These are phyloP conservation scores for Andrena praecox DNA, from an alignment of 2,888 invertebrate species.

Conservation along the genomic window DNA sequence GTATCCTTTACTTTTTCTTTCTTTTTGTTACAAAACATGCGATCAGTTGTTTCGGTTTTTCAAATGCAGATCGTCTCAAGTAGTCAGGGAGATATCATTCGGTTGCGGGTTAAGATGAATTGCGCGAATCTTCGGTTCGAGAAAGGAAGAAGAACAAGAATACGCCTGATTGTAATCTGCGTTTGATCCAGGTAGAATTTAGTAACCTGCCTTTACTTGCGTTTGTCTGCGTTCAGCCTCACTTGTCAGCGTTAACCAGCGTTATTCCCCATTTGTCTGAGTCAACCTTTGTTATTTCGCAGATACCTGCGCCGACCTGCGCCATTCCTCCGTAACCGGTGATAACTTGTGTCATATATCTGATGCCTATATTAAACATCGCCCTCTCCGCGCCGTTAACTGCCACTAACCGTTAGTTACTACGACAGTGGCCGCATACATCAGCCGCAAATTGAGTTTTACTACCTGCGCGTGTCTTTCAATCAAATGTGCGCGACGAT, in stretches of 20 bases:
- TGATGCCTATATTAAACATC: too few species aligned
- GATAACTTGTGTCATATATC: too few species aligned
- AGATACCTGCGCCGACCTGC: too few species aligned
- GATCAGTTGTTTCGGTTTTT: neutral
- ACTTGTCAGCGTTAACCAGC: neutral
- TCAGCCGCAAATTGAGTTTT: neutral
- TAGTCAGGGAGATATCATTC: neutral
- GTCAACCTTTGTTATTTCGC: too few species aligned
- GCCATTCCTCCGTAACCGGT: too few species aligned
- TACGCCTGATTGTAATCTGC: neutral
- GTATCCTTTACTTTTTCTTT: slow-evolving; percentile 23
- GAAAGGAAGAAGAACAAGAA: neutral
- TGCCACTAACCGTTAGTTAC: neutral
- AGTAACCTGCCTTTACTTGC: neutral
- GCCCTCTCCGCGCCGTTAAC: too few species aligned
- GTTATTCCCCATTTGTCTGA: neutral
- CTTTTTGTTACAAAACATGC: slow-evolving; percentile 6
- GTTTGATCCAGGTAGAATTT: neutral
- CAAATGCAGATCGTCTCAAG: neutral
- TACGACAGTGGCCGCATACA: neutral
- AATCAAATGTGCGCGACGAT: neutral
- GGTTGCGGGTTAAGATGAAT: neutral
- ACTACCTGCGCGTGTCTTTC: neutral
- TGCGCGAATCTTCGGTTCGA: neutral
- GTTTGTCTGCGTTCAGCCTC: neutral